Base-by-base conservation (phyloP, 2,113 vertebrate genomes). In the Nothoprocta perdicaria region DNA sequence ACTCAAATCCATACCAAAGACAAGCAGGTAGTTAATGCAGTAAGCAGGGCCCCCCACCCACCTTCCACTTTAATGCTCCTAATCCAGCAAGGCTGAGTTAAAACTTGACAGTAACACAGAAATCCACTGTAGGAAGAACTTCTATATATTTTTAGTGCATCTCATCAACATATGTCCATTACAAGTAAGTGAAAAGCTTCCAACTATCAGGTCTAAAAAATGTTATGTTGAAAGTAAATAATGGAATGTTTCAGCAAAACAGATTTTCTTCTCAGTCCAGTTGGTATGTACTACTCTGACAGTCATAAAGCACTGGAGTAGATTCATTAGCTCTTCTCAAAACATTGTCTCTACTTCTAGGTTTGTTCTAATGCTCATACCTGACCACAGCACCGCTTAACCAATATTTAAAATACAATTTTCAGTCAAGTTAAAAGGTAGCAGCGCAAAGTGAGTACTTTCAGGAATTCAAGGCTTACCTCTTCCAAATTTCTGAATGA, bases 401-500 rank as follows among this genome's bases (percentile, higher is more conserved):
- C 60, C 14, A 38, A 62, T 35, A 16, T 40, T 26, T 17, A 40
- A 38, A 35, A 63, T 26, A 24, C 35, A 40, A 38, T 18, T 38
- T 24, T 63, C 61, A 40, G 60, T 12, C 33, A 52, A 27, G 8
- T 43, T 19, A 41, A 26, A 26, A 10, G 57, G 22, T 19, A 74
- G 46, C 27, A 65, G 35, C 33, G n/a, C 11, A 4, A 26, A n/a
- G 52, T 4, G 4, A 9, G 4, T 19, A 4, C 15, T 71, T 55
- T 3, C 6, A 16, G 38, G 48, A 8, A 52, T 10, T 3, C 5
- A 1, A 4, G 35, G 6, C 50, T 86, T 89, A 99, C 98, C 98
- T 80, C 96, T 96, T 22, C 92, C 90, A 71, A 99, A 94, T 69
- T 97, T 98, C 87, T 98, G 98, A 45, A 97, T 90, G 4, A 98